A percentile compares a stretch with the other conserved stretches of the same genome.
Conservation (phyloP, 1,140 invertebrate species). For the Nymphalis io region DNA sequence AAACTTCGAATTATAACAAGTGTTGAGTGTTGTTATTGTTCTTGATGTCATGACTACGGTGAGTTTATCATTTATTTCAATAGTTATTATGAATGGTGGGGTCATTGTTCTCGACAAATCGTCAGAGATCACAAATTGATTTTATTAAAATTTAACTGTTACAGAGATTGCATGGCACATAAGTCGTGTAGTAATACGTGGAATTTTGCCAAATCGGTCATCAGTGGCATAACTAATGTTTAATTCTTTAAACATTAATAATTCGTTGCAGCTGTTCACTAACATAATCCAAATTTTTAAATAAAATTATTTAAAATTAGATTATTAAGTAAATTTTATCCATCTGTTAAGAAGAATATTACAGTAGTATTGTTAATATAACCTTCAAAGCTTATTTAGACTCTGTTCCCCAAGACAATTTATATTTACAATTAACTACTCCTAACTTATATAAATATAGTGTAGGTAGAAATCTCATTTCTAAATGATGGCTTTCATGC, state of each 20-base stretch:
- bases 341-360: not conserved
- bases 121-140: conserved; percentile 51
- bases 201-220: conserved; percentile 67
- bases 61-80: conserved; percentile 46
- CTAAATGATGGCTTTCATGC: not conserved
- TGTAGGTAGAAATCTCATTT: too few species aligned
- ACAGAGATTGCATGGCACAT: conserved; percentile 32
- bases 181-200: conserved; percentile 49
- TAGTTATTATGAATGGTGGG: conserved; percentile 38
- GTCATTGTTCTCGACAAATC: conserved; percentile 56
- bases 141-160: conserved; percentile 60
- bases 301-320: too few species aligned
- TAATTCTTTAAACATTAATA: conserved; percentile 33
- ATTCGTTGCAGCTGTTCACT: not conserved
- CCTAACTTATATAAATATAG: too few species aligned
- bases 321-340: not conserved
- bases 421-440: too few species aligned
- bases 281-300: not conserved
- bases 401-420: too few species aligned
- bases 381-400: too few species aligned
- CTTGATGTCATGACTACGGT: conserved; percentile 58
- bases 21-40: conserved; percentile 32
- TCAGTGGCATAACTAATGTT: conserved; percentile 47
- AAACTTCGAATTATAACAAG: conserved; percentile 9
- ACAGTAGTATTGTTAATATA: too few species aligned